These are phyloP conservation scores for Pteropus alecto DNA, from an alignment of 2,113 vertebrate species.

Conservation along the genomic window DNA sequence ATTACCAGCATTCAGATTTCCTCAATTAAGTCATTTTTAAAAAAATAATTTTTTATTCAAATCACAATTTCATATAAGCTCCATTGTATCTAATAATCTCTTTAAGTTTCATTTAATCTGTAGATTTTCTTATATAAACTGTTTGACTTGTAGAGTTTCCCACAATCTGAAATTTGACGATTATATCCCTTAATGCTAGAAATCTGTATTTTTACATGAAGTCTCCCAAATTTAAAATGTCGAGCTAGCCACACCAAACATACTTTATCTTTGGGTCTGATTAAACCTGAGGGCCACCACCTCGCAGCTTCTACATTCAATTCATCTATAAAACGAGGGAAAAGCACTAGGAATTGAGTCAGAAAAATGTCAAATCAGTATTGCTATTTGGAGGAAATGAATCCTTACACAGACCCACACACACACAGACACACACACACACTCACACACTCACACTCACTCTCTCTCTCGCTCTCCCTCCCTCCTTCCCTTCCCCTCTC, in stretches of 20 bases:
- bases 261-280: neutral
- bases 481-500: too few species aligned
- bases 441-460: too few species aligned
- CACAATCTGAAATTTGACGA: neutral
- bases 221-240: constrained; percentile 22
- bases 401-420: neutral
- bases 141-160: neutral
- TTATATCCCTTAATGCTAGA: neutral
- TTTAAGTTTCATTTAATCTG: neutral
- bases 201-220: neutral
- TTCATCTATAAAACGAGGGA: constrained; percentile 2
- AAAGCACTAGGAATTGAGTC: neutral
- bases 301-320: neutral
- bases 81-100: neutral
- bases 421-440: neutral
- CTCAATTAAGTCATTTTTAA: neutral
- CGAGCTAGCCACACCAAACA: neutral
- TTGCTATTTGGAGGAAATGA: neutral
- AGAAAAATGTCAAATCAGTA: neutral
- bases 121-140: neutral
- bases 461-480: too few species aligned
- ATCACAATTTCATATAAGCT: neutral
- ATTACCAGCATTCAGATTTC: neutral
- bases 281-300: neutral
- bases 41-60: neutral